phyloP scores from a whole-genome alignment of 2,797 vertebrate genomes.

The Anabas testudineus region DNA sequence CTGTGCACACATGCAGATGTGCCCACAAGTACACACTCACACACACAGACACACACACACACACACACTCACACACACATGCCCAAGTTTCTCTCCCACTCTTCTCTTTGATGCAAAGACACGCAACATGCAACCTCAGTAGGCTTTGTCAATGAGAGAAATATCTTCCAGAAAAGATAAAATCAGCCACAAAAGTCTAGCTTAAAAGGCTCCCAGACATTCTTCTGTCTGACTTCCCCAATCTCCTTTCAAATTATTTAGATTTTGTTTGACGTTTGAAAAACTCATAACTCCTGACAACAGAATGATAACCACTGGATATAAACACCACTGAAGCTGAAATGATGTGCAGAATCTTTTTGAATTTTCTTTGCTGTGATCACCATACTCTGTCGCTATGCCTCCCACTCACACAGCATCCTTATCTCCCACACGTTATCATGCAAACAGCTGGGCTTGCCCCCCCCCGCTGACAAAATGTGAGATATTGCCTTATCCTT shows the following conservation, averaged over 20 bases:
- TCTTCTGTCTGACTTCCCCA: conserved; percentile 35
- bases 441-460: conserved; percentile 61
- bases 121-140: conserved; percentile 40
- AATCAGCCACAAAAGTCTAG: conserved; percentile 28
- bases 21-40: conserved; percentile 18
- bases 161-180: conserved; percentile 26
- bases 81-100: too few species aligned
- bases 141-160: conserved; percentile 44
- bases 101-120: conserved; percentile 44
- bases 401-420: conserved; percentile 20
- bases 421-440: conserved; percentile 41
- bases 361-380: conserved; percentile 27
- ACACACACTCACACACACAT: background rate
- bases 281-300: conserved; percentile 53
- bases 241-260: conserved; percentile 18
- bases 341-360: conserved; percentile 36
- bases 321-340: conserved; percentile 36
- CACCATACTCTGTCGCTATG: background rate
- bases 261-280: conserved; percentile 44
- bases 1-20: conserved; percentile 22
- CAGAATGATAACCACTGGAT: conserved; percentile 48
- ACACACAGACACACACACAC: conserved; percentile 15
- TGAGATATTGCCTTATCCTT: conserved; percentile 71
- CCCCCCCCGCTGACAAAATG: conserved; percentile 61
- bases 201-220: conserved; percentile 47